A percentile compares a stretch with the other conserved stretches of the same genome.
These are phyloP conservation scores for Merluccius polli DNA, from an alignment of 2,797 vertebrate species.

Conservation along the genomic window DNA sequence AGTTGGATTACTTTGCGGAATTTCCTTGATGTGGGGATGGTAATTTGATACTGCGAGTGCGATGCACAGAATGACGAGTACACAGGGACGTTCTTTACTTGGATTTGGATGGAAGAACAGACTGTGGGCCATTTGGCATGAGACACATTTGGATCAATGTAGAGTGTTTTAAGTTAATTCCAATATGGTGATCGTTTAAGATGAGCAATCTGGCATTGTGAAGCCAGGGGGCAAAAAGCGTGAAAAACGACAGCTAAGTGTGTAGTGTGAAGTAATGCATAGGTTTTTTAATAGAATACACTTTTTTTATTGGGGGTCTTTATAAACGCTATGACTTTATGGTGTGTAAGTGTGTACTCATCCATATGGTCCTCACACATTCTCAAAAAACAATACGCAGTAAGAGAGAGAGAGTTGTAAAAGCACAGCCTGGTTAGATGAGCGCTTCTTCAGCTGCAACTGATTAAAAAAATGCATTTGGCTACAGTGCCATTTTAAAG, in stretches of 20 bases:
- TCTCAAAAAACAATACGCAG: no score
- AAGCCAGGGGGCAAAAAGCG: not conserved
- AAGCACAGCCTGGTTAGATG: not conserved
- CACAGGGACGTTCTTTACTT: not conserved
- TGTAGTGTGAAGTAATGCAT: not conserved
- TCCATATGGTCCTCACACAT: no score
- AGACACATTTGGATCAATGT: not conserved
- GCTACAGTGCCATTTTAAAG: not conserved
- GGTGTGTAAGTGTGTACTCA: no score
- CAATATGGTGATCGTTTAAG: not conserved
- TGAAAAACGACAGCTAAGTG: not conserved
- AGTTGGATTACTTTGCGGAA: slow-evolving; percentile 7
- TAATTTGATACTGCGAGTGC: not conserved
- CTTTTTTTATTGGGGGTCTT: not conserved
- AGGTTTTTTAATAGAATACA: no score
- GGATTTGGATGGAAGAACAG: not conserved
- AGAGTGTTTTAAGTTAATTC: not conserved
- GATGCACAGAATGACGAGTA: not conserved
- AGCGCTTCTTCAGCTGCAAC: not conserved
- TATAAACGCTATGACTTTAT: not conserved
- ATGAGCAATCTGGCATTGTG: not conserved
- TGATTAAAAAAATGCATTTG: not conserved
- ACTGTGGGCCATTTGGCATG: not conserved
- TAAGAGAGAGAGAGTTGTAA: not conserved
- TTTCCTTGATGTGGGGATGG: slow-evolving; percentile 25